phyloP scores from a whole-genome alignment of 2,797 vertebrate species.

The Rallus crepitans region DNA sequence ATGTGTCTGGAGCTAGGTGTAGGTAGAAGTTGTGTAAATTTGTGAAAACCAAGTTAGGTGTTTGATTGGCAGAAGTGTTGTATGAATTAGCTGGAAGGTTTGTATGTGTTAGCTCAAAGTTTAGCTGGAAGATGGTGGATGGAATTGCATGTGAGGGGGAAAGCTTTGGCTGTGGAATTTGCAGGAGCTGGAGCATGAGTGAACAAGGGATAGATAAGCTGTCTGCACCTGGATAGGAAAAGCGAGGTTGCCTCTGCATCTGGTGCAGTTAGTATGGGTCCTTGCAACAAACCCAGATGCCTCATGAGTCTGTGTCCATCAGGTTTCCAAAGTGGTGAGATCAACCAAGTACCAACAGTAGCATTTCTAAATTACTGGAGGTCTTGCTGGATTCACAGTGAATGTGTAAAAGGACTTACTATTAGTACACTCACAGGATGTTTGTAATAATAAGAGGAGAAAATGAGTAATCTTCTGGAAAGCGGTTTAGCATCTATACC shows the following conservation, averaged over 20 bases:
- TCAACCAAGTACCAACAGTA: neutral
- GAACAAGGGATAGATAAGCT: neutral
- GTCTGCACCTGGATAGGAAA: neutral
- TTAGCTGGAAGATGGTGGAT: neutral
- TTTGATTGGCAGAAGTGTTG: neutral
- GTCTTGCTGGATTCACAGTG: neutral
- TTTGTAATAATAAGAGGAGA: conserved; percentile 1
- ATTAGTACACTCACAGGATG: neutral
- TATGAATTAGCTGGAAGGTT: neutral
- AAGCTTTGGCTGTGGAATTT: neutral
- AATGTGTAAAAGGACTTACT: neutral
- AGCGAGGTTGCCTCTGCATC: neutral
- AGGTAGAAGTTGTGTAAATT: neutral
- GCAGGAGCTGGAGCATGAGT: neutral
- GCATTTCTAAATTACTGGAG: neutral
- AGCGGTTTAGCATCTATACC: neutral
- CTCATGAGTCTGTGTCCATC: neutral
- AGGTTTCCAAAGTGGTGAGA: neutral
- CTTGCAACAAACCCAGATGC: neutral
- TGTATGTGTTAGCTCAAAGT: neutral
- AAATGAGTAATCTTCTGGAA: conserved; percentile 29
- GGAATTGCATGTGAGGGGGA: neutral
- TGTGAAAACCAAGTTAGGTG: neutral
- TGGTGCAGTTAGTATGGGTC: neutral
- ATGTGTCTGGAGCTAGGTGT: neutral